These are phyloP conservation scores for Napeogenes sylphis DNA, from an alignment of 2,888 invertebrate species.

Conservation along the genomic window DNA sequence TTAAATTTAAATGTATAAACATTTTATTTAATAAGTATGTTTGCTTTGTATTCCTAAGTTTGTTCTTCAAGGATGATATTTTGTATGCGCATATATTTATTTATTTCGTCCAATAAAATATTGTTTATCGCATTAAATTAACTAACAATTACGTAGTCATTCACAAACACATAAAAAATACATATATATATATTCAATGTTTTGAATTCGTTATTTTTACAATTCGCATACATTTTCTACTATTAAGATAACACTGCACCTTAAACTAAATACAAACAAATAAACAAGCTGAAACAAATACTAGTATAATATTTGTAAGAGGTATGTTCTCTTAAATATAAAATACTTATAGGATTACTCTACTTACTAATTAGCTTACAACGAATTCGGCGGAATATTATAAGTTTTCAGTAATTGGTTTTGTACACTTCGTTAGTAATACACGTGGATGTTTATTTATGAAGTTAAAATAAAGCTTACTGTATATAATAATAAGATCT, in stretches of 20 bases:
- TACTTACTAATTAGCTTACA: conserved; percentile 23
- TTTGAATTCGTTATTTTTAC: too few relatives aligned
- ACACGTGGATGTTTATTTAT: conserved; percentile 5
- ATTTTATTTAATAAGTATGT: too few relatives aligned
- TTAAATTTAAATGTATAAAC: too few relatives aligned
- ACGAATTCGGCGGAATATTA: conserved; percentile 14
- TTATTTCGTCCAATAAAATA: too few relatives aligned
- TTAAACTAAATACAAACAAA: neutral
- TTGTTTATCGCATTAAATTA: too few relatives aligned
- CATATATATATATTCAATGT: too few relatives aligned
- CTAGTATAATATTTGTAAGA: neutral
- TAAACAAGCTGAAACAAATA: neutral
- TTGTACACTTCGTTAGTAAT: conserved; percentile 9
- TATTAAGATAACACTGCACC: neutral
- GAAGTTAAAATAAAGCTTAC: neutral
- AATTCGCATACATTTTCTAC: too few relatives aligned
- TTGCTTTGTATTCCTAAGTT: too few relatives aligned
- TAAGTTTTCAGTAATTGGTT: conserved; percentile 25
- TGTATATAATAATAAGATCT: conserved; percentile 8
- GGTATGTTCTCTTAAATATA: conserved; percentile 6
- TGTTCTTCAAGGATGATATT: too few relatives aligned
- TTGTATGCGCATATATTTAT: too few relatives aligned
- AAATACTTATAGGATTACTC: conserved; percentile 22
- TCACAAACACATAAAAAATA: too few relatives aligned
- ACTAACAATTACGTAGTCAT: too few relatives aligned